Evolutionary conservation across 1,140 invertebrate genomes (phyloP), one percentile per base, ranked within the genome.

Genomic region (Drosophila orena): DNA sequence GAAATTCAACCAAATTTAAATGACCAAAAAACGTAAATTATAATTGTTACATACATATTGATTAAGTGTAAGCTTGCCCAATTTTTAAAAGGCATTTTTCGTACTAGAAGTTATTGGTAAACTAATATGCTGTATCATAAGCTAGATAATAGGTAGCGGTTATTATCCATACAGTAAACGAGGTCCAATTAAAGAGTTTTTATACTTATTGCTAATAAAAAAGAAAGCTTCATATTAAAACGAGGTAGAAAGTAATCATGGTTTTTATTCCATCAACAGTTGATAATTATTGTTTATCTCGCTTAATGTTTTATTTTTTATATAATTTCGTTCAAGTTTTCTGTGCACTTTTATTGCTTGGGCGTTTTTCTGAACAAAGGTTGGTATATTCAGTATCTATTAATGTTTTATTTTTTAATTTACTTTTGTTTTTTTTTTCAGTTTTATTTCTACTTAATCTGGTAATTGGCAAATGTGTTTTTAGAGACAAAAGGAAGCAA

Each of bases 161-260:
- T 49, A 37, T 15, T 7, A 30, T 46, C 24, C 42, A 27, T 42
- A 46, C 43, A 71, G 56, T 17, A 27, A 70, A 57, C 24, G 12
- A 75, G 57, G 81, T 71, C 77, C 81, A 84, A 84, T 65, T 42
- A 65, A 73, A 85, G 58, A 60, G 30, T 77, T 86, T 84, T 88
- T 83, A 89, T 88, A 83, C 79, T 11, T 88, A 60, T 83, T 76
- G 61, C 83, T 52, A 88, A 86, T 71, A 88, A 74, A 70, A 34
- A 11, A 8, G 4, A 44, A 56, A 76, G 62, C 47, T 37, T 61
- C 50, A 61, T 47, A 40, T 44, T 35, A n/a, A 17, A 57, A 30
- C 15, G 49, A 24, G 20, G 11, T 14, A 37, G 11, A 11, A 3
- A 27, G 11, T 49, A 49, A 7, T 2, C 24, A 27, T 15, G 14